Conservation (phyloP, 2,797 vertebrate species). For the Phalanger gymnotis region DNA sequence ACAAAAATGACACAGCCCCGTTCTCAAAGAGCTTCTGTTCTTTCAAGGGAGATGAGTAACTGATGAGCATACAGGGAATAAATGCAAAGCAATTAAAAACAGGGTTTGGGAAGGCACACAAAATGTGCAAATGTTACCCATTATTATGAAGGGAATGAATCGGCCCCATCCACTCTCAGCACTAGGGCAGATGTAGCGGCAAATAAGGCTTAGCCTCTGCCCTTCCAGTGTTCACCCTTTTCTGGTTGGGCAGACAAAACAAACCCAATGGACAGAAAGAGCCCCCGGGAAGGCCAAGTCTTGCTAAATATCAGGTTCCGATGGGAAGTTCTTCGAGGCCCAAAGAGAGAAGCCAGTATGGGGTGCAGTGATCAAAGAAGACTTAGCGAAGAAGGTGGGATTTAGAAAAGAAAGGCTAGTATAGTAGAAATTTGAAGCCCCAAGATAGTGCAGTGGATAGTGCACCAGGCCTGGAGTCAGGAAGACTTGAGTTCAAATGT, state of each 20-base stretch:
- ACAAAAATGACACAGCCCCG: background rate
- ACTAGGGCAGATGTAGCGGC: background rate
- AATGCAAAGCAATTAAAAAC: background rate
- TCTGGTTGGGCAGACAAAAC: background rate
- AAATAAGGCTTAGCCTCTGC: background rate
- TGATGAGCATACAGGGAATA: background rate
- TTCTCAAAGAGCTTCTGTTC: background rate
- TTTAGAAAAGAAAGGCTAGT: background rate
- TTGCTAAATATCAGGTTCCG: background rate
- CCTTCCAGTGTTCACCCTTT: background rate
- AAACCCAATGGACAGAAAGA: background rate
- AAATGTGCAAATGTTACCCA: background rate
- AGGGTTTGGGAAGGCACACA: background rate
- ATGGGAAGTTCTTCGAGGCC: background rate
- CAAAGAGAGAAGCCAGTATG: background rate
- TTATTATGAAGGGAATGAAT: background rate
- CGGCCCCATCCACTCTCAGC: background rate
- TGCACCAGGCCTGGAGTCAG: background rate
- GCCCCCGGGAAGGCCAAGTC: background rate
- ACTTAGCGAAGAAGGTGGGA: background rate
- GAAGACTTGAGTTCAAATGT: background rate
- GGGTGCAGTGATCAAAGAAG: background rate
- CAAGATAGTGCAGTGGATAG: background rate
- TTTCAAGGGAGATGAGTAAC: background rate
- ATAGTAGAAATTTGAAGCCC: background rate